Base-by-base conservation (phyloP, 2,888 invertebrate genomes). In the Rotaria sp. region DNA sequence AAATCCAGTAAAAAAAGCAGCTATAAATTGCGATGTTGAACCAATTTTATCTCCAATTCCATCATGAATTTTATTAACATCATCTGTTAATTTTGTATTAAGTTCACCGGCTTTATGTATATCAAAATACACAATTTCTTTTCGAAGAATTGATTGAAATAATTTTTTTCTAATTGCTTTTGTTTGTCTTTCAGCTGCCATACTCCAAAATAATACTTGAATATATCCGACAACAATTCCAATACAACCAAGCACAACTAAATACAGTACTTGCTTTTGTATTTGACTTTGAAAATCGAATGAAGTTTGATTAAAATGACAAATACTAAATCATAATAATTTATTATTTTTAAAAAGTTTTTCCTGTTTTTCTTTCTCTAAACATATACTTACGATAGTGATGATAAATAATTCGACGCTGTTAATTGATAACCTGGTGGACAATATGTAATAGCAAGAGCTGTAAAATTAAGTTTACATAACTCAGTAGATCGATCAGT, bases 31-130 rank as follows among this genome's bases (percentile, higher is more conserved):
- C 10, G 94, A 89, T 89, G 95, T 94, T 88, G 94, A 94, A 0
- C 94, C 93, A 55, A 95, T 92, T 90, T 95, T 95, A 90, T 95
- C 95, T 0, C 95, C 95, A 80, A 95, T 93, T 18, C 95, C 95
- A 88, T 95, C 95, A 91, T 95, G 95, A 88, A 95, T 92, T 91
- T 90, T 90, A 45, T 89, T 88, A 38, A 90, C 89, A 86, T 90
- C 90, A 18, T 87, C 87, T 18, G 87, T 85, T 4, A 87, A 84
- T 41, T 87, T 67, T 4, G 90, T 90, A 86, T 89, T 90, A 10
- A 91, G 89, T 86, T 90, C 90, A 38, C 90, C 90, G 1, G 89
- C 88, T 55, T 90, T 90, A 86, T 90, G 88, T 0, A 89, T 89
- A 87, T 91, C 91, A 88, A 90, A 91, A 91, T 91, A 91, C 48